Percentiles rank a stretch among this genome's conserved stretches.
Evolutionary conservation across 1,140 invertebrate species (phyloP).

Genomic region (Vanessa atalanta): DNA sequence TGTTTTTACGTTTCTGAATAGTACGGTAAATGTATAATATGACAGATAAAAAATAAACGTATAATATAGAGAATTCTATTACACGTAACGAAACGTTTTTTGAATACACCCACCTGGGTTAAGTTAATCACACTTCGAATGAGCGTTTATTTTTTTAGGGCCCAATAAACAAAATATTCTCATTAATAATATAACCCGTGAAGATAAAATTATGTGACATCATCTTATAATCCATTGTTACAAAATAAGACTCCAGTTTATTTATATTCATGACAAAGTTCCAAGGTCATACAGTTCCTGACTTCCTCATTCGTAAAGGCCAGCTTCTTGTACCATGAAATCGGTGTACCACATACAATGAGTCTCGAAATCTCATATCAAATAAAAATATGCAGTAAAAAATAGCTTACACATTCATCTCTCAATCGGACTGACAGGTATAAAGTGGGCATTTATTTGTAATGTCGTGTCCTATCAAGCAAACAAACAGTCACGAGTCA

Average conservation of each 20-base stretch:
- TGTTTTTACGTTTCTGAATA: no score
- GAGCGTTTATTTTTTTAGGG: no score
- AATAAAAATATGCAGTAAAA: conserved; percentile 25
- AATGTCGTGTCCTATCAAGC: conserved; percentile 28
- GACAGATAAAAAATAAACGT: no score
- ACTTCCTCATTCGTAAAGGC: conserved; percentile 31
- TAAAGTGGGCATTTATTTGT: conserved; percentile 28
- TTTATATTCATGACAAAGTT: conserved; percentile 16
- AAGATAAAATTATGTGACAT: background rate
- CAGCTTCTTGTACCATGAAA: conserved; percentile 33
- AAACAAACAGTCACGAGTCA: conserved; percentile 59
- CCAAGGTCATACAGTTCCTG: conserved; percentile 20
- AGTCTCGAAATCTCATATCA: background rate
- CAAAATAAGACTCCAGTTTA: background rate
- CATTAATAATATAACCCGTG: background rate
- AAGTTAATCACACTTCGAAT: no score
- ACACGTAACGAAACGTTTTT: no score
- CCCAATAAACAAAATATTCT: background rate
- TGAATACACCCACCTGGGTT: no score
- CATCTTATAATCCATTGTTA: conserved; percentile 1
- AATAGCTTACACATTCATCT: conserved; percentile 27
- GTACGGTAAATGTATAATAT: no score
- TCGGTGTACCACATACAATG: conserved; percentile 27
- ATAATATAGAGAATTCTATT: no score
- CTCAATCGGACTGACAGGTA: conserved; percentile 26